Base-by-base conservation (phyloP, 2,797 vertebrate genomes). In the Capromys pilorides region DNA sequence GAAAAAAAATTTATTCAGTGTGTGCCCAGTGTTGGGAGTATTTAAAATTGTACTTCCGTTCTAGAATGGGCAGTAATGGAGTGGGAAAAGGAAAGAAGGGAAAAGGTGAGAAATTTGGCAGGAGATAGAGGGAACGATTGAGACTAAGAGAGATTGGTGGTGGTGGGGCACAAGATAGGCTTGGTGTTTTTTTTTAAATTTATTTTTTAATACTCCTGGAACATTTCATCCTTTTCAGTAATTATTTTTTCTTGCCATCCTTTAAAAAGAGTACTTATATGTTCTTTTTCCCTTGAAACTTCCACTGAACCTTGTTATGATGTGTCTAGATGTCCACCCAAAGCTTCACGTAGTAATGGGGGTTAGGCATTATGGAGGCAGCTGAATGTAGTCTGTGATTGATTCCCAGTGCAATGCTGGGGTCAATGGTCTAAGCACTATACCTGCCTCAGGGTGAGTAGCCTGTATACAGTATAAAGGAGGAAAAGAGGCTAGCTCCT, bases 11-110 rank as follows among this genome's bases (percentile, higher is more conserved):
- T 36, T 73, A 92, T 91, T 88, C 45, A 91, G 9, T 67, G 87
- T 67, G 84, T 88, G 28, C 59, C 31, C 78, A 94, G 51, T 28
- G 9, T 81, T 91, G 88, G 26, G 11, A 89, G 41, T 86, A 81
- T 92, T 96, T 96, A 85, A 73, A 90, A 82, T 73, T 86, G 66
- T 51, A 79, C 75, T 85, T 89, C n/a, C 64, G 10, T 83, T 83
- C 49, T 61, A 85, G 54, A 79, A 82, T 62, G 39, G 81, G 45
- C 54, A 92, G 45, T 71, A 87, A 91, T 49, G 16, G 57, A 10
- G 26, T 82, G 3, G n/a, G 36, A 61, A 90, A 93, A 84, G 45
- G 39, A 57, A 21, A 39, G n/a, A 62, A 39, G 24, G 36, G 12
- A 36, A 28, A 51, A 86, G 18, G 62, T 64, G 71, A 87, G 67